Conservation (phyloP, 2,113 vertebrate species). For the Terrapene triunguis region DNA sequence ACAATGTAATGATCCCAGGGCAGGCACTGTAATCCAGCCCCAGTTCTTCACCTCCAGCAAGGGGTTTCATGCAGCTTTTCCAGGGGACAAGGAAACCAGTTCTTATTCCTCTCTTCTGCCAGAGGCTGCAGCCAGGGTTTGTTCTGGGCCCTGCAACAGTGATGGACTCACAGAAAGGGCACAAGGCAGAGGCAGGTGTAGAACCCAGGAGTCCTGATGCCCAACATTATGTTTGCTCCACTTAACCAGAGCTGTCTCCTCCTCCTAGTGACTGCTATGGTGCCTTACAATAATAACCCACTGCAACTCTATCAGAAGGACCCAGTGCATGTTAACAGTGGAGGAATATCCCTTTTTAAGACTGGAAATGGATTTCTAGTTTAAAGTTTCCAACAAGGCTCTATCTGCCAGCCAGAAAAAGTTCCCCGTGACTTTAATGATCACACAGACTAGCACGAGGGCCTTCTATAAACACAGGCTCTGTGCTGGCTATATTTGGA, state of each 20-base stretch:
- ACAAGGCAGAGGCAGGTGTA: neutral
- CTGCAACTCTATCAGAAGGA: neutral
- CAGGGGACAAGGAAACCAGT: neutral
- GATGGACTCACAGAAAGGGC: neutral
- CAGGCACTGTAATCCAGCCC: too few relatives aligned
- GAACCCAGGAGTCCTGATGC: neutral
- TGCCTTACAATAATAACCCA: neutral
- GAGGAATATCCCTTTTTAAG: neutral
- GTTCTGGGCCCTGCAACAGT: neutral
- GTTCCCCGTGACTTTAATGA: neutral
- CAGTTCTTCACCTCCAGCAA: neutral
- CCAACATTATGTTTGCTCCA: neutral
- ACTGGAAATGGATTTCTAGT: neutral
- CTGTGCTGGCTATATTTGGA: neutral
- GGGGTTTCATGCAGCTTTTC: neutral
- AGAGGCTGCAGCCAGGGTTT: neutral
- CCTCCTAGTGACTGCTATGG: neutral
- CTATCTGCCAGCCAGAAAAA: neutral
- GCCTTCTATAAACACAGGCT: neutral
- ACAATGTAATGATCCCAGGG: neutral
- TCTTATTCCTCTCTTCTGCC: neutral
- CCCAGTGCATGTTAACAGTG: neutral
- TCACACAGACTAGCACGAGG: neutral
- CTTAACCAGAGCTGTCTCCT: neutral
- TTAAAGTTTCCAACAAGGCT: neutral